phyloP scores from a whole-genome alignment of 2,888 invertebrate genomes.

The Synanthedon myopaeformis region DNA sequence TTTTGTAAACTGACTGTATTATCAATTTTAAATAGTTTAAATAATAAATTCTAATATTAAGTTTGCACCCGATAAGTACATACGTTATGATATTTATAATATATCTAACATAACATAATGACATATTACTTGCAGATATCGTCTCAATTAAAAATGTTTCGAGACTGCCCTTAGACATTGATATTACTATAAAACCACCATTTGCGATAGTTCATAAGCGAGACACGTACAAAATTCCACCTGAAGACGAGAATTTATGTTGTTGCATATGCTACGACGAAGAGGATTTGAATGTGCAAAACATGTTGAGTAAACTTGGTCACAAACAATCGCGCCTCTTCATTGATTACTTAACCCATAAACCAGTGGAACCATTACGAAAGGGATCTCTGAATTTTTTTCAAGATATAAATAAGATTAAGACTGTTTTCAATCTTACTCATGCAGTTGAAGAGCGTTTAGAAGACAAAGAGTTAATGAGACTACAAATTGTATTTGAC shows the following conservation, averaged over 20 bases:
- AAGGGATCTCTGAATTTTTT: slow-evolving; percentile 46
- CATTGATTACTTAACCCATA: slow-evolving; percentile 46
- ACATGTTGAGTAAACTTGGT: slow-evolving; percentile 29
- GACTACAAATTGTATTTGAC: slow-evolving; percentile 55
- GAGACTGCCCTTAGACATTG: slow-evolving; percentile 55
- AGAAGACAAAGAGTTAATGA: slow-evolving; percentile 56
- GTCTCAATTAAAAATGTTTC: slow-evolving; percentile 68
- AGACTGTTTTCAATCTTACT: slow-evolving; percentile 51
- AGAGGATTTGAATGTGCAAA: slow-evolving; percentile 38
- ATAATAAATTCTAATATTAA: background rate
- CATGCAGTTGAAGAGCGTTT: slow-evolving; percentile 42
- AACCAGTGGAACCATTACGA: slow-evolving; percentile 40
- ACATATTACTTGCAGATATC: slow-evolving; percentile 47
- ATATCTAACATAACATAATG: background rate
- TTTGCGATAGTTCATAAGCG: slow-evolving; percentile 56
- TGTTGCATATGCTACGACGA: slow-evolving; percentile 49
- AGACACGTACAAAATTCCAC: slow-evolving; percentile 39
- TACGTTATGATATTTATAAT: background rate
- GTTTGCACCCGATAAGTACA: background rate
- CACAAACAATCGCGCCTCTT: slow-evolving; percentile 30
- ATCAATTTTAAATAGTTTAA: too few relatives aligned
- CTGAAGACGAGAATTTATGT: slow-evolving; percentile 40
- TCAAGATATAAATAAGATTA: slow-evolving; percentile 55
- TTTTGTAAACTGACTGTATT: too few relatives aligned
- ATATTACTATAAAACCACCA: slow-evolving; percentile 56